A percentile compares a stretch with the other conserved stretches of the same genome.
These are phyloP conservation scores for Brenthis daphne DNA, from an alignment of 2,888 invertebrate species.

Conservation along the genomic window DNA sequence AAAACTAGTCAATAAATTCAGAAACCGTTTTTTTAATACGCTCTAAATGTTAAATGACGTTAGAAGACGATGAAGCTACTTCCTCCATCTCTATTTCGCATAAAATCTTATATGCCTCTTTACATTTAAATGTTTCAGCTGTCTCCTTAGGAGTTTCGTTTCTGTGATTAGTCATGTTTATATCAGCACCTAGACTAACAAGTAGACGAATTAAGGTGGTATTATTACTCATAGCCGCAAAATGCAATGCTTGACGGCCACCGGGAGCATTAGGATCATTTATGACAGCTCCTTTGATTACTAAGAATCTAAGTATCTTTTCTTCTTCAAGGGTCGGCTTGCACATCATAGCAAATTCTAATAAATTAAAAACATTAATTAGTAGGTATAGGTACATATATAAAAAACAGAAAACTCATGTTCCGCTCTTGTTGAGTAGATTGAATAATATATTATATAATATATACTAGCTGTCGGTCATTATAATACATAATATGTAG, in stretches of 20 bases:
- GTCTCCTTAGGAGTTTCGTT: constrained; percentile 66
- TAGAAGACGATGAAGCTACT: not conserved
- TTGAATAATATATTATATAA: no score
- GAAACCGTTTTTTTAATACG: no score
- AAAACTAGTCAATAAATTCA: no score
- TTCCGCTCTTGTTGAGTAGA: not conserved
- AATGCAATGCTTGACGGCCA: constrained; percentile 74
- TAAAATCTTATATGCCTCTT: constrained; percentile 52
- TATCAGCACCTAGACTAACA: constrained; percentile 61
- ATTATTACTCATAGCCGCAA: constrained; percentile 77
- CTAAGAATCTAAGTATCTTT: constrained; percentile 60
- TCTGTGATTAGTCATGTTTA: constrained; percentile 57
- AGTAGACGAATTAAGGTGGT: constrained; percentile 59
- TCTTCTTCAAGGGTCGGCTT: constrained; percentile 60
- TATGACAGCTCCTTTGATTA: constrained; percentile 60
- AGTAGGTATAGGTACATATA: not conserved
- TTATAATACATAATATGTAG: no score
- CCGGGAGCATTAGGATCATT: constrained; percentile 66
- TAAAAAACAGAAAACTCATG: not conserved
- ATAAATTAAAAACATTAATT: not conserved
- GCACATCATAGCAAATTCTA: constrained; percentile 74
- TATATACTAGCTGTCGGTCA: no score
- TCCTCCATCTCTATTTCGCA: constrained; percentile 40
- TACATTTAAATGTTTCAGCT: constrained; percentile 60
- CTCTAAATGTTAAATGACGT: not conserved